Evolutionary conservation across 2,113 vertebrate species (phyloP).

Genomic region (Sylvietta virens): DNA sequence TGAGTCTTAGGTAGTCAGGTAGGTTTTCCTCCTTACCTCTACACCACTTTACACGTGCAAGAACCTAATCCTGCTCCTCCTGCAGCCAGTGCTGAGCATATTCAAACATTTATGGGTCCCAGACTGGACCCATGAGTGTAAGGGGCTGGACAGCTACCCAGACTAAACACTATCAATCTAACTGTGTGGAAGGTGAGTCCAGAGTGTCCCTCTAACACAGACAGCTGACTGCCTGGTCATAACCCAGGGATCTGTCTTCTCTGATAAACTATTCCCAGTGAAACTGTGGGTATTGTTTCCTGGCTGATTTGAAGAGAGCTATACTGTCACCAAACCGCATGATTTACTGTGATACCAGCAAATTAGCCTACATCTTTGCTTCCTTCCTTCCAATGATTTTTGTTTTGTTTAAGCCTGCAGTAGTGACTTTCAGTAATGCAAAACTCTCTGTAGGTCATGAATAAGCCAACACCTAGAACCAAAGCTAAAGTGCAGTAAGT

Average conservation of each 20-base stretch:
- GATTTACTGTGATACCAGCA: background rate
- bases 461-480: background rate
- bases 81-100: background rate
- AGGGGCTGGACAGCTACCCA: background rate
- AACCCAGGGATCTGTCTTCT: background rate
- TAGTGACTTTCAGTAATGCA: background rate
- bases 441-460: background rate
- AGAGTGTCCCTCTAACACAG: too few species aligned
- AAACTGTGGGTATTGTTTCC: background rate
- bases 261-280: background rate
- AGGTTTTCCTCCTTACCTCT: background rate
- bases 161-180: background rate
- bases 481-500: background rate
- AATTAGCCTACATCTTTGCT: background rate
- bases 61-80: background rate
- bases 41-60: accelerated
- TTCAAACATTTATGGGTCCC: background rate
- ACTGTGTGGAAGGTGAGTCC: background rate
- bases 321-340: background rate
- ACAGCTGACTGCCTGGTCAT: background rate
- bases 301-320: background rate
- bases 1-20: background rate
- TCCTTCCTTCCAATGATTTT: background rate
- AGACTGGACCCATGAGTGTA: background rate
- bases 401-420: background rate